Conservation (phyloP, 2,888 invertebrate species). For the Mythimna pallens region DNA sequence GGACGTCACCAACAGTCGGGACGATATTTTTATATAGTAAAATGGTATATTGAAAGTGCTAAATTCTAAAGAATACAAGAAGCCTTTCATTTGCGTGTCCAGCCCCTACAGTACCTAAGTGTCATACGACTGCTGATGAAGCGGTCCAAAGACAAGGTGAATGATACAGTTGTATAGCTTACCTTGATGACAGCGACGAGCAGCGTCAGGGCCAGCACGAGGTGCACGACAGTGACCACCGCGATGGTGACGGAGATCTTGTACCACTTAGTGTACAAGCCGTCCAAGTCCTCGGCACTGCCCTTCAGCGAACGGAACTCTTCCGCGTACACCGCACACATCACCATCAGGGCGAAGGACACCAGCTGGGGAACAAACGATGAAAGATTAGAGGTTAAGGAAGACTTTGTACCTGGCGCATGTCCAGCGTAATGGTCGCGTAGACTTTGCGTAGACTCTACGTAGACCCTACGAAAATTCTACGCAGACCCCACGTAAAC, state of each 20-base stretch:
- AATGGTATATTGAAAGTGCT: too few relatives aligned
- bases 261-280: slow-evolving; percentile 76
- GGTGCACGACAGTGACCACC: slow-evolving; percentile 74
- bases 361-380: slow-evolving; percentile 72
- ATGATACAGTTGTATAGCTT: background rate
- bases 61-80: too few relatives aligned
- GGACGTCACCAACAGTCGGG: too few relatives aligned
- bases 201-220: slow-evolving; percentile 76
- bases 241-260: slow-evolving; percentile 70
- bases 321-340: slow-evolving; percentile 76
- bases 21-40: too few relatives aligned
- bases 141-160: too few relatives aligned
- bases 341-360: slow-evolving; percentile 72
- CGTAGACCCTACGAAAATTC: background rate
- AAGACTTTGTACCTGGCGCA: too few relatives aligned
- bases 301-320: slow-evolving; percentile 67
- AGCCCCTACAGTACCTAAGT: too few relatives aligned
- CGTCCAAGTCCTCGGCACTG: slow-evolving; percentile 77
- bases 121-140: too few relatives aligned
- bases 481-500: too few relatives aligned
- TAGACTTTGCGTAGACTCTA: background rate
- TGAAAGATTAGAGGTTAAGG: background rate
- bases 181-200: slow-evolving; percentile 77
- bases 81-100: too few relatives aligned
- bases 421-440: background rate